A percentile compares a stretch with the other conserved stretches of the same genome.
Evolutionary conservation across 1,140 invertebrate genomes (phyloP).

Genomic region (Glomeris maerens): DNA sequence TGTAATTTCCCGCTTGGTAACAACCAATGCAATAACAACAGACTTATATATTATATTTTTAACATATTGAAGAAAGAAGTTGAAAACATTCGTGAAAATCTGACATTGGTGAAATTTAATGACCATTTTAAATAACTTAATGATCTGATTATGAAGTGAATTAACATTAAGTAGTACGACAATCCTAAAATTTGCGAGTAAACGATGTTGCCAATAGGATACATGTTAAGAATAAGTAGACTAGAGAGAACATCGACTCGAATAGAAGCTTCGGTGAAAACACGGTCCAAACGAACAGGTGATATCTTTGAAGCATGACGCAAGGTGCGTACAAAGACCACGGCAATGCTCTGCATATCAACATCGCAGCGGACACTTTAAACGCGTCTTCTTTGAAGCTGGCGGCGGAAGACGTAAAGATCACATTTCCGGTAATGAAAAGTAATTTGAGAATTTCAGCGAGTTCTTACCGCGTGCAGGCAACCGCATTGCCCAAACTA

Average conservation of each 20-base stretch:
- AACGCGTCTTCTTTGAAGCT: background rate
- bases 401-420: background rate
- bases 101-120: no score
- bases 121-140: no score
- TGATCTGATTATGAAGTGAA: no score
- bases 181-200: no score
- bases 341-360: background rate
- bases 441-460: background rate
- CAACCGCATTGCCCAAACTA: conserved; percentile 16
- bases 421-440: background rate
- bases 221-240: no score
- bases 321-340: conserved; percentile 47
- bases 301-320: conserved; percentile 53
- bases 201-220: no score
- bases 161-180: no score
- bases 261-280: conserved; percentile 82
- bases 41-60: no score
- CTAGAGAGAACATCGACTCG: conserved; percentile 38
- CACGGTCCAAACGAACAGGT: conserved; percentile 81
- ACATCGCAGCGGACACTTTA: background rate
- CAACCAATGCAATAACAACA: no score
- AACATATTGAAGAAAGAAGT: no score
- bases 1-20: no score
- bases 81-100: no score
- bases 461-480: conserved; percentile 2